Base-by-base conservation (phyloP, 2,797 vertebrate genomes). In the Gymnodraco acuticeps region DNA sequence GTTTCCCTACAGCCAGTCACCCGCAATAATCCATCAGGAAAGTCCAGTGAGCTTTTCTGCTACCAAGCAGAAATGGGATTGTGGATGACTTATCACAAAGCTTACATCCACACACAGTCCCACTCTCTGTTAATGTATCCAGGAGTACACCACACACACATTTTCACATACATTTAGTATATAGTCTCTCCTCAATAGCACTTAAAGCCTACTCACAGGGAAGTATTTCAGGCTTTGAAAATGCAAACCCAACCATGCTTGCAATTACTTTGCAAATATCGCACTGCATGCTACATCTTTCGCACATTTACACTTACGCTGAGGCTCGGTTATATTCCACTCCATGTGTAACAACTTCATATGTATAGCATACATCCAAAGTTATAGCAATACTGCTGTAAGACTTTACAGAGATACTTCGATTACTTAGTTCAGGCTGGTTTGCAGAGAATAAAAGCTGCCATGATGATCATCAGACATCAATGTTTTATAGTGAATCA, bases 21-120 rank as follows among this genome's bases (percentile, higher is more conserved):
- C 93, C 89, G 77, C 90, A 93, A 94, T 94, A 94, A 95, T 94
- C 93, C 90, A 84, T 90, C 88, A 73, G 90, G 91, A 94, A 91
- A 90, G 91, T 93, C 93, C 93, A 91, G 89, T 85, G 87, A 90
- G 88, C 91, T 93, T 91, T 92, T 91, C 86, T 75, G 78, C 87
- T 88, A 84, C 84, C 82, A 83, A 90, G 92, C 89, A 92, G 89
- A 94, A 95, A 93, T 91, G 89, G 90, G 89, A 94, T 90, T 93
- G 89, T 91, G 94, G 92, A 89, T 94, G 92, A 94, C 83, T 90
- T 89, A 92, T 94, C 89, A 91, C 88, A 87, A 83, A 84, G 90
- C 93, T 92, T 91, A 93, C 87, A 88, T 80, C 80, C 82, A 75
- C 81, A 75, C 81, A 81, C 53, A 85, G 81, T 90, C 83, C 59